Base-by-base conservation (phyloP, 2,113 vertebrate genomes). In the Bubo bubo region DNA sequence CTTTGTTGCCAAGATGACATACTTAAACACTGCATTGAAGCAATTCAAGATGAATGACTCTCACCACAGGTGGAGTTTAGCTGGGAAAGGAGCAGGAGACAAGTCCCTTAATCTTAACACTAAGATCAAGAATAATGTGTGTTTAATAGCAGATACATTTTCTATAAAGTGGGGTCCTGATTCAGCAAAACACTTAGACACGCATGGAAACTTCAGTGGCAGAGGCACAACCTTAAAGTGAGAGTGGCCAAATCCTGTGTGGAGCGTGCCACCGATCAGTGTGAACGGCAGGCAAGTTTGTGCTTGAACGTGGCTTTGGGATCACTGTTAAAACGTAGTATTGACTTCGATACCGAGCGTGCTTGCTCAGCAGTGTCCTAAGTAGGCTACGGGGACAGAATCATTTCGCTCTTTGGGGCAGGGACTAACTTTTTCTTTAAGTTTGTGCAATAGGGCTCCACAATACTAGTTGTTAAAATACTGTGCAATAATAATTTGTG, bases 11-110 rank as follows among this genome's bases (percentile, higher is more conserved):
- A 76, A 49, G 71, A 88, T 76, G 67, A 74, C 8, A 1, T 28
- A 82, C 62, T 96, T 62, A 83, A 96, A 73, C 63, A 35, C 34
- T 63, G 82, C 79, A 88, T 91, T 93, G 95, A 72, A 82, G 84
- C 81, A 85, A 82, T 85, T 91, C 26, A 76, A 79, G 92, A 95
- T 80, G 71, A 96, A 95, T 92, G 43, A 59, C 88, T 86, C 72
- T 94, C 63, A 12, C 82, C 53, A 91, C 56, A 95, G 73, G 67
- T 79, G 64, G 88, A 84, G 30, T 64, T 94, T 72, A 86, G 64
- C 75, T 72, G 64, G 73, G 45, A 91, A 94, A 95, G 67, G 60
- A 79, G 58, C 74, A 72, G 70, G 50, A 75, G 39, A 72, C 75
- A 77, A 94, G 66, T 86, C 88, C 68, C 64, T 87, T 86, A 81